Conservation (phyloP, 2,888 invertebrate genomes). For the Microplitis deprimator region DNA sequence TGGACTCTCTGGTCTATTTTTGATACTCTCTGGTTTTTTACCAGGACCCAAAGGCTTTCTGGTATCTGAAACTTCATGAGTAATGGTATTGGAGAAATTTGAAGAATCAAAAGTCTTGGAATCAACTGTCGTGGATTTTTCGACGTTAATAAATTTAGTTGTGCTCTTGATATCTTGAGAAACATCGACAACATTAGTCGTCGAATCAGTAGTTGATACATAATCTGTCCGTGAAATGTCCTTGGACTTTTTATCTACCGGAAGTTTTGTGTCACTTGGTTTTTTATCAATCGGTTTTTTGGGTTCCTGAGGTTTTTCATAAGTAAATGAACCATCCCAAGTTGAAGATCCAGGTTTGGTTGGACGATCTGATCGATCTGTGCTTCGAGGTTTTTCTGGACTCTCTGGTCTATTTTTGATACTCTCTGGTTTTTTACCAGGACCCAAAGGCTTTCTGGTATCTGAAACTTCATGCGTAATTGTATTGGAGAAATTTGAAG, state of each 20-base stretch:
- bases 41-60: constrained; percentile 26
- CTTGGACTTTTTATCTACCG: constrained; percentile 38
- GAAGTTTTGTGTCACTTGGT: constrained; percentile 41
- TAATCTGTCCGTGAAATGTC: constrained; percentile 43
- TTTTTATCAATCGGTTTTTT: constrained; percentile 43
- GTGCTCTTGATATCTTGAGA: constrained; percentile 43
- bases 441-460: constrained; percentile 27
- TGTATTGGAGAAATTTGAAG: constrained; percentile 44
- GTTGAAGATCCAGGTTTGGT: constrained; percentile 53
- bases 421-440: constrained; percentile 28
- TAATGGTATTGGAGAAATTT: constrained; percentile 43
- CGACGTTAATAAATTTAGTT: constrained; percentile 46
- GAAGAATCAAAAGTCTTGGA: constrained; percentile 49
- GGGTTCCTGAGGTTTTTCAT: constrained; percentile 48
- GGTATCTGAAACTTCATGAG: constrained; percentile 38
- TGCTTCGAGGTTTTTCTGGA: constrained; percentile 27
- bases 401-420: constrained; percentile 29
- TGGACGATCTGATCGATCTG: constrained; percentile 46
- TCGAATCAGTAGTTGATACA: constrained; percentile 24
- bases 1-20: constrained; percentile 28
- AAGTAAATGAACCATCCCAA: constrained; percentile 58
- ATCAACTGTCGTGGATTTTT: constrained; percentile 45
- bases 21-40: constrained; percentile 32
- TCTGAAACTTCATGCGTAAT: constrained; percentile 38
- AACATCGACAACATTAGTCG: constrained; percentile 23